phyloP scores from a whole-genome alignment of 2,797 vertebrate genomes.

The Mus caroli region DNA sequence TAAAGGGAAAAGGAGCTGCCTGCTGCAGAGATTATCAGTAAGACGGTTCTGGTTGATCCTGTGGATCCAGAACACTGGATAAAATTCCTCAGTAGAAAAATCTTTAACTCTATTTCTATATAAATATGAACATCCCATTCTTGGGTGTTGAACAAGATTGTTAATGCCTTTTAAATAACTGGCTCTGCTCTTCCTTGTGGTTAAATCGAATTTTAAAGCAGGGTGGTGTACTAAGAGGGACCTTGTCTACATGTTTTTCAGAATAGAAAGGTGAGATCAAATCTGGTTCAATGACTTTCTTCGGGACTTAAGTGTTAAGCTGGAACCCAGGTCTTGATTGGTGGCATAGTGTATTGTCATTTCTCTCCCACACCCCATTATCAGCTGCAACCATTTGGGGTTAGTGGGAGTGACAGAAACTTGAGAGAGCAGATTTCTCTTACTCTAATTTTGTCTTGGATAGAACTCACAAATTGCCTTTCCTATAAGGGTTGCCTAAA shows the following conservation, averaged over 20 bases:
- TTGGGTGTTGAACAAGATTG: slow-evolving; percentile 21
- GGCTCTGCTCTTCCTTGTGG: background rate
- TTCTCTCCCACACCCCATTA: background rate
- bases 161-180: background rate
- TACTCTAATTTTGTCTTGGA: slow-evolving; percentile 20
- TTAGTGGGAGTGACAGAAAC: background rate
- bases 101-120: background rate
- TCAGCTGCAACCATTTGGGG: background rate
- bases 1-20: background rate
- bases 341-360: background rate
- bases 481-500: background rate
- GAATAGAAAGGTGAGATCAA: background rate
- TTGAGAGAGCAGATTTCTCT: slow-evolving; percentile 26
- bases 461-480: background rate
- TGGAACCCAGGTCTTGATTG: background rate
- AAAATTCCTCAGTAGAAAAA: background rate
- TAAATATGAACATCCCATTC: background rate
- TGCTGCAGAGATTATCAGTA: background rate
- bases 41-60: background rate
- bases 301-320: slow-evolving; percentile 1
- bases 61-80: background rate
- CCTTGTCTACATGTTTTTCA: background rate
- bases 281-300: background rate
- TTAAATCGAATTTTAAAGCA: slow-evolving; percentile 32
- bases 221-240: background rate